Conservation (phyloP, 2,113 vertebrate genomes). For the Ceratotherium simum region DNA sequence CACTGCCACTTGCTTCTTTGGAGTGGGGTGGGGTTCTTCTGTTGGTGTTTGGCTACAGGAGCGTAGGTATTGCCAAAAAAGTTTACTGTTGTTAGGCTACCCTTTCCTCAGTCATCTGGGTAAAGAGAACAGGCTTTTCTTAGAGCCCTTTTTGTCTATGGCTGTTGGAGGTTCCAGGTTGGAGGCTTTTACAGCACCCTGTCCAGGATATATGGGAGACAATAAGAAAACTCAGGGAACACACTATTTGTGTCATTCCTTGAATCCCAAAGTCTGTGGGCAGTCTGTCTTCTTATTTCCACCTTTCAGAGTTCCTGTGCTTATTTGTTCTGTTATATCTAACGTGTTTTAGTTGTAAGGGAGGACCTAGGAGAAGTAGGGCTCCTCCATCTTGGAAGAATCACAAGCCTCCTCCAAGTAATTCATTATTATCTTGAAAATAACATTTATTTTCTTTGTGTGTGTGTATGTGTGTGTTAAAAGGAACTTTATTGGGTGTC, state of each 20-base stretch:
- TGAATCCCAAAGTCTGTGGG: conserved; percentile 15
- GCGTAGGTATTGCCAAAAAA: not conserved
- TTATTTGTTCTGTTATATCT: not conserved
- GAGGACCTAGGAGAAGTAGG: not conserved
- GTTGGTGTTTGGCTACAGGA: not conserved
- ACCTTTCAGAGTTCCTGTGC: not conserved
- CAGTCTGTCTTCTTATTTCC: conserved; percentile 18
- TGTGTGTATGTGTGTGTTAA: not conserved
- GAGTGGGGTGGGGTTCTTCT: not conserved
- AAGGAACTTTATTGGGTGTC: not conserved
- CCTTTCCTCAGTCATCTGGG: not conserved
- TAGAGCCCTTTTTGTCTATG: not conserved
- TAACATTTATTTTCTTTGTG: not conserved
- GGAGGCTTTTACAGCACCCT: conserved; percentile 41
- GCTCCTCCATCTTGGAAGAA: conserved; percentile 35
- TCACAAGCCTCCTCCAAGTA: conserved; percentile 32
- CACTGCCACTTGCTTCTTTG: not conserved
- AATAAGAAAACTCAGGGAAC: conserved; percentile 10
- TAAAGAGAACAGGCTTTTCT: conserved; percentile 27
- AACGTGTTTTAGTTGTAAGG: conserved; percentile 1
- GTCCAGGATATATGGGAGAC: not conserved
- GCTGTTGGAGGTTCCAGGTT: not conserved
- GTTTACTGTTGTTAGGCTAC: not conserved
- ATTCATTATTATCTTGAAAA: conserved; percentile 54
- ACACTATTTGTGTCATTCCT: not conserved